A percentile compares a stretch with the other conserved stretches of the same genome.
Conservation (phyloP, 2,113 vertebrate species). For the Setophaga coronata region DNA sequence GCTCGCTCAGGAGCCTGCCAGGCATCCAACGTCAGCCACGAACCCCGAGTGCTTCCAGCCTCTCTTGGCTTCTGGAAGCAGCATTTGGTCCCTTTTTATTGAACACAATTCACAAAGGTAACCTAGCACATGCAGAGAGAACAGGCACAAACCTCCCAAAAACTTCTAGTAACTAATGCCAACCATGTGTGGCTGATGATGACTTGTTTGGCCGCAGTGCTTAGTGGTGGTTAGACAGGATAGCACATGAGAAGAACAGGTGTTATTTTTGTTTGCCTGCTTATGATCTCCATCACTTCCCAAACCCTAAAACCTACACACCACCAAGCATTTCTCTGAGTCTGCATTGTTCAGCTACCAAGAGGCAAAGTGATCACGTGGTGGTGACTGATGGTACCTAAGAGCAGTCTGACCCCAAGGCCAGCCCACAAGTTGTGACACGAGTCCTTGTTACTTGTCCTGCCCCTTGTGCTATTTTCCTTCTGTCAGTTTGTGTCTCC, state of each 20-base stretch:
- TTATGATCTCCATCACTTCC: not conserved
- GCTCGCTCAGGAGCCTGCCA: not conserved
- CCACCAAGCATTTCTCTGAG: not conserved
- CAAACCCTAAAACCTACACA: not conserved
- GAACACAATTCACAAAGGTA: not conserved
- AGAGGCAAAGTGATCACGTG: not conserved
- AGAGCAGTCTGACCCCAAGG: not conserved
- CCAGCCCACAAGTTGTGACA: accelerated
- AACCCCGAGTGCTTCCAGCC: not conserved
- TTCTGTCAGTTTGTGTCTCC: not conserved
- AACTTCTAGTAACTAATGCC: not conserved
- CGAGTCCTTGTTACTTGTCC: accelerated
- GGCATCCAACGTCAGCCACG: accelerated
- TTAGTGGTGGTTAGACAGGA: not conserved
- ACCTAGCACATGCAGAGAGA: accelerated
- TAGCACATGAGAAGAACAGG: accelerated
- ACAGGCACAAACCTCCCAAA: accelerated
- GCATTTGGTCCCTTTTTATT: not conserved
- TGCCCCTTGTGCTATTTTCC: not conserved
- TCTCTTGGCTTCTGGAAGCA: not conserved
- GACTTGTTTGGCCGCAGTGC: not conserved
- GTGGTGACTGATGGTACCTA: not conserved
- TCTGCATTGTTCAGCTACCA: not conserved
- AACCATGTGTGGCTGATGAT: not conserved
- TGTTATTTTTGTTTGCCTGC: not conserved